These are phyloP conservation scores for Glomeris marginata DNA, from an alignment of 2,888 invertebrate species.

Conservation along the genomic window DNA sequence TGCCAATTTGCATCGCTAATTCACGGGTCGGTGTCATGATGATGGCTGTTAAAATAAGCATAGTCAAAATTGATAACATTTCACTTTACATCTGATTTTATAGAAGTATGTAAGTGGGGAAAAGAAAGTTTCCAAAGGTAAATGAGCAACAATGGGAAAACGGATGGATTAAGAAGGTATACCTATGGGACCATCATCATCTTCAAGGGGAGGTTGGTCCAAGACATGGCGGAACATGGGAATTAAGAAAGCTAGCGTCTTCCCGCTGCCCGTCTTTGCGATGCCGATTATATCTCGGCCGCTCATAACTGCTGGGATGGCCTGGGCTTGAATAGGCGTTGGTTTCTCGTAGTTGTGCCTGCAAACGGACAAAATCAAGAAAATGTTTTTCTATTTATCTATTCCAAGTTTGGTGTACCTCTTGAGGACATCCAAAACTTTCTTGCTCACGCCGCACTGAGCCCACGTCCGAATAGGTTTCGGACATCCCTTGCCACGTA, in stretches of 20 bases:
- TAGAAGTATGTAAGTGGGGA: not conserved
- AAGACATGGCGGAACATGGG: slow-evolving; percentile 96
- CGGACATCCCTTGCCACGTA: slow-evolving; percentile 93
- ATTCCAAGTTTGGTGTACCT: slow-evolving; percentile 50
- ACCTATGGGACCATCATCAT: slow-evolving; percentile 89
- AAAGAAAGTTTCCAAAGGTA: not conserved
- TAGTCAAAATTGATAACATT: not conserved
- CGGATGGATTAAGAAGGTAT: not conserved
- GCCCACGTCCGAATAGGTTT: slow-evolving; percentile 92
- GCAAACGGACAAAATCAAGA: not conserved
- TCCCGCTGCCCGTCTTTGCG: slow-evolving; percentile 98
- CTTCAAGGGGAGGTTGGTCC: slow-evolving; percentile 85
- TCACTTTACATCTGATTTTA: not conserved
- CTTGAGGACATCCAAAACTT: slow-evolving; percentile 81
- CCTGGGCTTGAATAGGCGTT: slow-evolving; percentile 97
- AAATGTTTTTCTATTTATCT: not conserved
- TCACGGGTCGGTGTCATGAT: slow-evolving; percentile 98
- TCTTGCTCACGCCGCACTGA: slow-evolving; percentile 93
- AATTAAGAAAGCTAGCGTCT: slow-evolving; percentile 91
- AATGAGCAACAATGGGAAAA: not conserved
- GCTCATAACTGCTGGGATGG: slow-evolving; percentile 93
- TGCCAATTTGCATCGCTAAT: slow-evolving; percentile 96
- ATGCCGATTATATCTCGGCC: slow-evolving; percentile 89
- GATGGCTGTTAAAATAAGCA: slow-evolving; percentile 41
- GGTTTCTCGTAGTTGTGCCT: slow-evolving; percentile 74